phyloP scores from a whole-genome alignment of 2,797 vertebrate species.

The Scarus forsteni region DNA sequence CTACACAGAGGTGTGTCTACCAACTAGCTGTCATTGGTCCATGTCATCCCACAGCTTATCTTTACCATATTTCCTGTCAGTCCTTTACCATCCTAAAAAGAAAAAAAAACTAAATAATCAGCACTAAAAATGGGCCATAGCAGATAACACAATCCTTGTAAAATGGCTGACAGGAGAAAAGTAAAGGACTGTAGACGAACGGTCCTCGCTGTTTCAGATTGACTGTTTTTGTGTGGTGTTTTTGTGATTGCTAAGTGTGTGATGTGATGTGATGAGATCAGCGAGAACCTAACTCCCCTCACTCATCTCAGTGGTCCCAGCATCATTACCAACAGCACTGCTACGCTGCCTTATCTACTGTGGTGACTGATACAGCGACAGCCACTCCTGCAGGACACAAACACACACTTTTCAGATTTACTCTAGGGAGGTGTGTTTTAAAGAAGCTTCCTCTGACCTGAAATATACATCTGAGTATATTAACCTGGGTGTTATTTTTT shows the following conservation, averaged over 20 bases:
- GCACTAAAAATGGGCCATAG: too few species aligned
- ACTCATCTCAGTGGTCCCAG: slow-evolving; percentile 74
- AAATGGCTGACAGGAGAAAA: neutral
- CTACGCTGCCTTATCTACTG: slow-evolving; percentile 71
- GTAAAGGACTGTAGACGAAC: slow-evolving; percentile 7
- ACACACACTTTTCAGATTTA: slow-evolving; percentile 5
- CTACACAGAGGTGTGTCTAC: too few species aligned
- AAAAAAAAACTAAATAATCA: too few species aligned
- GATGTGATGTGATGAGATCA: slow-evolving; percentile 73
- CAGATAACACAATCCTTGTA: too few species aligned
- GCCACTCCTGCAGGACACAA: slow-evolving; percentile 65
- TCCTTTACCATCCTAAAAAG: too few species aligned
- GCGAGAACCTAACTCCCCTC: slow-evolving; percentile 59
- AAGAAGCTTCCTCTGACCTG: too few species aligned
- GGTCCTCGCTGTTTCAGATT: neutral
- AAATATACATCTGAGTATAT: too few species aligned
- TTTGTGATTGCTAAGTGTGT: slow-evolving; percentile 45
- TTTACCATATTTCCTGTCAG: too few species aligned
- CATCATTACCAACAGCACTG: slow-evolving; percentile 76
- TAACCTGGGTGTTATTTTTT: too few species aligned
- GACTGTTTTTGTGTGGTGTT: slow-evolving; percentile 9
- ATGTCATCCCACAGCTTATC: too few species aligned
- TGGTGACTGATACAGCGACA: slow-evolving; percentile 75
- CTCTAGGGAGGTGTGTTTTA: too few species aligned
- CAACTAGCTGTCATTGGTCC: too few species aligned